Evolutionary conservation across 35 echinoderm and acorn worm genomes (phyloP), one percentile per base, ranked within the genome.

Genomic region (Anneissia japonica): DNA sequence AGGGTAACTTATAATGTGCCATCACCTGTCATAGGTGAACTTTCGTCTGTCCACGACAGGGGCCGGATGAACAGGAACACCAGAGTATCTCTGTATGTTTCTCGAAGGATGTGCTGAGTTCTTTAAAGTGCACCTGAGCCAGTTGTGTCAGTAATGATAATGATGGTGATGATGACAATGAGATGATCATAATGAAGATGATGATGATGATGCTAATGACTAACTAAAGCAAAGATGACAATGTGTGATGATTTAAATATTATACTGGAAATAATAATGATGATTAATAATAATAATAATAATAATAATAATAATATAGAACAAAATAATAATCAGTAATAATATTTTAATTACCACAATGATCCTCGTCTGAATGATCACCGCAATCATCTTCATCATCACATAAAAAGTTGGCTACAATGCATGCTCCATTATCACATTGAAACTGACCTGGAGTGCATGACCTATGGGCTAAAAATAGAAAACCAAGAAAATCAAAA

Each of bases 321-420:
- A 36, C 9, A 80, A 32, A 34, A 35, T 80, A 0, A 23, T 32
- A 12, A 35, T n/a, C n/a, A n/a, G n/a, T 30, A 82, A 38, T 39
- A 23, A 29, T 36, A 87, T 76, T 79, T 43, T 78, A 43, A n/a
- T 76, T 46, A 32, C 11, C 5, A 41, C 33, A 16, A 46, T 33
- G 12, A 41, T 73, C 38, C 78, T 93, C 95, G 86, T 93, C 95
- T 33, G 88, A 93, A 37, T 40, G 75, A 89, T 97, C 95, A 0
- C 78, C 81, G 73, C 95, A 97, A 43, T 97, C 95, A 84, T 93
- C 76, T 10, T 97, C 76, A 30, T 31, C 72, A 37, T 97, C 88
- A 83, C 95, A 97, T 16, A 82, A 72, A 85, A 80, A 91, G 0
- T 84, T 46, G 1, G 46, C 51, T 21, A 82, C 73, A 21, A 90